phyloP scores from a whole-genome alignment of 2,797 vertebrate genomes.

The Danio choprae region DNA sequence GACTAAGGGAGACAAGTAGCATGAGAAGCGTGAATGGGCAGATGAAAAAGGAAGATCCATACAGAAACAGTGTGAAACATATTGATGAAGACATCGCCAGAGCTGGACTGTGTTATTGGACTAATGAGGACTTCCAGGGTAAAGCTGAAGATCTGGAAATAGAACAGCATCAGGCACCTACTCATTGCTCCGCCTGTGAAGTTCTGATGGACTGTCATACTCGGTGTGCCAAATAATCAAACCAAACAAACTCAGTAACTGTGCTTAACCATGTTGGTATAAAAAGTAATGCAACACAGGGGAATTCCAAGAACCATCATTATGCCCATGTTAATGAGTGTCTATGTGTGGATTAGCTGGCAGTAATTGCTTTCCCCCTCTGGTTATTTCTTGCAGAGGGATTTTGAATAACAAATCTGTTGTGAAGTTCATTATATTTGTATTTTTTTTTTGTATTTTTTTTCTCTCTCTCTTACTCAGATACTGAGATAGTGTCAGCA shows the following conservation, averaged over 20 bases:
- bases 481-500: not conserved
- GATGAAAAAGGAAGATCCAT: not conserved
- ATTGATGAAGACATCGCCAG: not conserved
- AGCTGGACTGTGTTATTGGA: slow-evolving; percentile 19
- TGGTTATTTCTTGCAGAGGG: slow-evolving; percentile 37
- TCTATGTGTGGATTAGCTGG: slow-evolving; percentile 47
- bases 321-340: slow-evolving; percentile 40
- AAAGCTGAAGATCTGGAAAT: slow-evolving; percentile 18
- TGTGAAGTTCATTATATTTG: slow-evolving; percentile 26
- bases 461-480: not conserved
- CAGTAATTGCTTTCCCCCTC: slow-evolving; percentile 49
- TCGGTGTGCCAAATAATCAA: not conserved
- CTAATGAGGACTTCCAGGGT: slow-evolving; percentile 48
- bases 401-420: slow-evolving; percentile 47
- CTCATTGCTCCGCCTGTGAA: slow-evolving; percentile 3
- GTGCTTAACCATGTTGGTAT: slow-evolving; percentile 20
- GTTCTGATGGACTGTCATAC: slow-evolving; percentile 18
- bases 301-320: slow-evolving; percentile 38
- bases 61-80: not conserved
- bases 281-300: not conserved
- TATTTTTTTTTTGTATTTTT: slow-evolving; percentile 22
- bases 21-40: not conserved
- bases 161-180: slow-evolving; percentile 15
- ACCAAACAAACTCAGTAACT: slow-evolving; percentile 14
- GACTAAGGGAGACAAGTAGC: slow-evolving; percentile 5